Percentiles rank a stretch among this genome's conserved stretches.
These are phyloP conservation scores for Platycheirus albimanus DNA, from an alignment of 2,888 invertebrate species.

Conservation along the genomic window DNA sequence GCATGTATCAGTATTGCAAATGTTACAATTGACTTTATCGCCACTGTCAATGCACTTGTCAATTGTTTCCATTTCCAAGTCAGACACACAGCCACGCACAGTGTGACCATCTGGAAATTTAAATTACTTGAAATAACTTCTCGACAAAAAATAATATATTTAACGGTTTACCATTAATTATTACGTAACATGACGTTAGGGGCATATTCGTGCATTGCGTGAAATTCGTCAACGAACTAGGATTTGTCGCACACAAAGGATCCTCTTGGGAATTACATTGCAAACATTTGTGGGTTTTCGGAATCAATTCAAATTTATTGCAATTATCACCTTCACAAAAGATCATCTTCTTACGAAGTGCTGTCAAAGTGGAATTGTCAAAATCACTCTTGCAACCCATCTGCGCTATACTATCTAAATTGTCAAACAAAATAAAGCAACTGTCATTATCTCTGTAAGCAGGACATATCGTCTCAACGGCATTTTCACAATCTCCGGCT, in stretches of 20 bases:
- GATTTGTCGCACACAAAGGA: conserved; percentile 74
- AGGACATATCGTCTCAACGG: conserved; percentile 74
- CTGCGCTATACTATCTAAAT: conserved; percentile 57
- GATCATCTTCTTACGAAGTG: conserved; percentile 76
- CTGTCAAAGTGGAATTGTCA: conserved; percentile 60
- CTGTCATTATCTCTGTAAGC: conserved; percentile 77
- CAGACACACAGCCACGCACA: conserved; percentile 78
- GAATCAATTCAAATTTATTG: conserved; percentile 76
- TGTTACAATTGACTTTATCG: conserved; percentile 68
- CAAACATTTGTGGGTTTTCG: conserved; percentile 64
- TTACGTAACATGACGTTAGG: conserved; percentile 76
- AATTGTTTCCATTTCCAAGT: conserved; percentile 74
- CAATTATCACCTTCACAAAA: conserved; percentile 78
- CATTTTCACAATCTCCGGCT: conserved; percentile 68
- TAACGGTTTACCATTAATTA: conserved; percentile 75
- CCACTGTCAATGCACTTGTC: conserved; percentile 75
- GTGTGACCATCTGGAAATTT: conserved; percentile 76
- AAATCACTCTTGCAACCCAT: conserved; percentile 80
- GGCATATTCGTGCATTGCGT: conserved; percentile 74
- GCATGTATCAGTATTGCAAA: conserved; percentile 76
- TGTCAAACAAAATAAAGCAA: conserved; percentile 78
- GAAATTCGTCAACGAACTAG: rapidly evolving
- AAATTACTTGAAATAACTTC: conserved; percentile 48
- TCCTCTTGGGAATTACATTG: conserved; percentile 76
- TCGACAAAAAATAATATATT: too few relatives aligned